These are phyloP conservation scores for Drosophila pandora DNA, from an alignment of 1,140 invertebrate species.

Conservation along the genomic window DNA sequence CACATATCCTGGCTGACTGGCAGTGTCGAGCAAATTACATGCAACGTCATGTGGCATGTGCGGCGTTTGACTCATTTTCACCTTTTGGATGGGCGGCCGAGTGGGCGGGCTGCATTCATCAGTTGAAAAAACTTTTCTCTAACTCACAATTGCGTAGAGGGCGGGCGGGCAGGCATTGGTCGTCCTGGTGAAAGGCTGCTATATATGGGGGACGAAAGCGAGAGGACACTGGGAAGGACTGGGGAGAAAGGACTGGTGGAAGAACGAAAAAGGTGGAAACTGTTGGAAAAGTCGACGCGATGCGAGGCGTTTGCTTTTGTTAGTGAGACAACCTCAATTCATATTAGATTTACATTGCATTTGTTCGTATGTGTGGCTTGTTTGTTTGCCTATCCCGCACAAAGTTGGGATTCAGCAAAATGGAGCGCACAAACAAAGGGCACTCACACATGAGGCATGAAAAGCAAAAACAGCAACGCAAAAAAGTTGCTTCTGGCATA, in stretches of 20 bases:
- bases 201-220: conserved; percentile 1
- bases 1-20: conserved; percentile 58
- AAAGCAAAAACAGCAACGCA: conserved; percentile 48
- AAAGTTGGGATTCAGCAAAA: conserved; percentile 81
- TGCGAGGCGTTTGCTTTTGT: conserved; percentile 74
- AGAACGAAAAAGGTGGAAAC: conserved; percentile 53
- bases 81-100: conserved; percentile 31
- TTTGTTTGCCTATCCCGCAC: conserved; percentile 59
- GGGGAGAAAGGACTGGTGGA: conserved; percentile 2
- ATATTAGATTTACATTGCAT: conserved; percentile 76
- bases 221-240: background rate
- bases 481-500: conserved; percentile 45
- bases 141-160: conserved; percentile 59
- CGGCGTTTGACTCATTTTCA: conserved; percentile 75
- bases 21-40: conserved; percentile 76
- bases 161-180: conserved; percentile 31
- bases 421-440: conserved; percentile 79
- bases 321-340: conserved; percentile 82
- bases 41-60: conserved; percentile 80
- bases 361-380: conserved; percentile 61
- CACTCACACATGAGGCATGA: conserved; percentile 59
- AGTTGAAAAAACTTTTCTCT: conserved; percentile 60
- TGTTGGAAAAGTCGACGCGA: conserved; percentile 63
- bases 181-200: conserved; percentile 4
- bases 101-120: conserved; percentile 59